Evolutionary conservation across 2,797 vertebrate species (phyloP), one percentile per base, ranked within the genome.

Genomic region (Bradypodion pumilum): DNA sequence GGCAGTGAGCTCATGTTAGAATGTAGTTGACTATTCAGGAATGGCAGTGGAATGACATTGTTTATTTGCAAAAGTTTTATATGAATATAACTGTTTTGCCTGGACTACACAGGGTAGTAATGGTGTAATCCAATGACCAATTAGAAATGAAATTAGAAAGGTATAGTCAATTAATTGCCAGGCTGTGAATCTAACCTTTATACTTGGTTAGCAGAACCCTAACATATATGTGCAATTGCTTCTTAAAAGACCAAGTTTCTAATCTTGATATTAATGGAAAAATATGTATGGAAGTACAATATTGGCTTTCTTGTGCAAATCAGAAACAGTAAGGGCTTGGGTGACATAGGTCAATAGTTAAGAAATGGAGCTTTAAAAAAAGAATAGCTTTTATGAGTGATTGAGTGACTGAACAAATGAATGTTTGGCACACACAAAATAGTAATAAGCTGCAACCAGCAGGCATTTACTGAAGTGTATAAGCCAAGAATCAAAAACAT

Each of bases 1-100:
- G 68, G 82, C 80, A 78, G 42, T 73, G 87, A n/a, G 56, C 72
- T 42, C 74, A 23, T 5, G 21, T 59, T 46, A 46, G 46, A 69
- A 15, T 35, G 44, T 9, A 63, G 10, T n/a, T 44, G 13, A 37
- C 27, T 66, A 66, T 44, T 73, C 27, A 37, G n/a, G 29, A 75
- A 27, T 32, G 60, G 63, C 70, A 27, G 10, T 73, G 72, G 49
- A 84, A 85, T 84, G 88, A 84, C 68, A 86, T 0, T 60, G 63
- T 77, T 42, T 44, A 76, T 23, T 59, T 56, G 21, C 52, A 59
- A 37, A 59, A 10, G 12, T 16, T 40, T 5, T 62, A 15, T 59
- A n/a, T 56, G 40, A 78, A 42, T 15, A 9, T 63, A n/a, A 5
- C 15, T 78, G 23, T 60, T 40, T 60, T 13, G 21, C 25, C 52